phyloP scores from a whole-genome alignment of 2,888 invertebrate species.

The Dynastes grantii region DNA sequence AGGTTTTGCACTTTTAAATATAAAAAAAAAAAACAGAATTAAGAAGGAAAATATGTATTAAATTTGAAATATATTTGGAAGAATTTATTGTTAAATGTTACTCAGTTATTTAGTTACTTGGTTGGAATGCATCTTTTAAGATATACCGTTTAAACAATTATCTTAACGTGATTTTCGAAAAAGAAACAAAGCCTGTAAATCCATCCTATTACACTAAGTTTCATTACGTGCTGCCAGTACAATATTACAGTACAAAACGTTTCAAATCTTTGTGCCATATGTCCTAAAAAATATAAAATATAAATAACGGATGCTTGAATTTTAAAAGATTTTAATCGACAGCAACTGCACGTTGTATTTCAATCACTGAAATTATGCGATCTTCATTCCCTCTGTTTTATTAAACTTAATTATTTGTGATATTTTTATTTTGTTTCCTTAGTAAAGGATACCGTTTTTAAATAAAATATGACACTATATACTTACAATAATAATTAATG shows the following conservation, averaged over 20 bases:
- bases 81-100: no score
- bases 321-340: not conserved
- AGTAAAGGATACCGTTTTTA: not conserved
- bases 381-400: slow-evolving; percentile 26
- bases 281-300: slow-evolving; percentile 2
- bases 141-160: no score
- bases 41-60: no score
- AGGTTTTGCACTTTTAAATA: no score
- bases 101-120: no score
- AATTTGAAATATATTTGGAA: no score
- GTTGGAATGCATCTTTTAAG: no score
- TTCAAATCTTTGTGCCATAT: slow-evolving; percentile 21
- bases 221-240: not conserved
- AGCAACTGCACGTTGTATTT: not conserved
- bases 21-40: no score
- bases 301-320: not conserved
- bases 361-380: not conserved
- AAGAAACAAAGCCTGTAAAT: no score
- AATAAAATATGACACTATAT: not conserved
- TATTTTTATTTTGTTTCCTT: slow-evolving; percentile 25
- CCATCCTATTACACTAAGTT: no score
- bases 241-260: slow-evolving; percentile 23
- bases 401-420: slow-evolving; percentile 41
- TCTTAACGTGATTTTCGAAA: no score
- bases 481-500: not conserved